Base-by-base conservation (phyloP, 2,113 vertebrate species). In the Corynorhinus townsendii region DNA sequence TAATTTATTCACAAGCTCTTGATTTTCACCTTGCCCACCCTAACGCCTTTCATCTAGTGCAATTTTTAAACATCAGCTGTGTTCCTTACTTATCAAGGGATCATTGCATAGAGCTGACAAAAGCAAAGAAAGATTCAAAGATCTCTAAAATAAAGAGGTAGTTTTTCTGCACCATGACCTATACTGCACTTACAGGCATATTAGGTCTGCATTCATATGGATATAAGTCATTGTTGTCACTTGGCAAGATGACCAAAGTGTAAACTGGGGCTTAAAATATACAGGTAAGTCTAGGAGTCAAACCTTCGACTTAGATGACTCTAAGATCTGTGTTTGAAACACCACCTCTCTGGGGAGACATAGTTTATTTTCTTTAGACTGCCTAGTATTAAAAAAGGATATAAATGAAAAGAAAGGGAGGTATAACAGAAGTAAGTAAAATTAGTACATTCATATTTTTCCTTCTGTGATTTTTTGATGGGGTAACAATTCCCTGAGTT, bases 1-100 rank as follows among this genome's bases (percentile, higher is more conserved):
- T 94, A 95, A 95, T 90, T 3, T 96, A 92, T 92, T 96, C 90
- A 91, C 3, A 62, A 79, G 38, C 22, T 96, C 71, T 95, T 96
- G 92, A 93, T 92, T 96, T 95, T 91, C 79, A 92, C 90, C 68
- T 96, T 92, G 82, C 64, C 68, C 66, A 77, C 28, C 8, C 72
- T 68, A 45, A 79, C 0, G 1, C 20, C 76, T 97, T 96, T 59
- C 33, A 82, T 69, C 56, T 69, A 71, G 35, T n/a, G 47, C 24
- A 75, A 80, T 85, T 88, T 95, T 62, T 81, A 87, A 90, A 72
- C 45, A 85, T 81, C 85, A 85, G 14, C 45, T 95, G 56, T 68
- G 72, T 83, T 89, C 17, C 83, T 82, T 75, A 52, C 12, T 10
- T 12, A 40, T 54, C 52, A 77, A 85, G 15, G 77, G 24, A 75